phyloP scores from a whole-genome alignment of 2,797 vertebrate genomes.

The Pangasius sanitwongsei region DNA sequence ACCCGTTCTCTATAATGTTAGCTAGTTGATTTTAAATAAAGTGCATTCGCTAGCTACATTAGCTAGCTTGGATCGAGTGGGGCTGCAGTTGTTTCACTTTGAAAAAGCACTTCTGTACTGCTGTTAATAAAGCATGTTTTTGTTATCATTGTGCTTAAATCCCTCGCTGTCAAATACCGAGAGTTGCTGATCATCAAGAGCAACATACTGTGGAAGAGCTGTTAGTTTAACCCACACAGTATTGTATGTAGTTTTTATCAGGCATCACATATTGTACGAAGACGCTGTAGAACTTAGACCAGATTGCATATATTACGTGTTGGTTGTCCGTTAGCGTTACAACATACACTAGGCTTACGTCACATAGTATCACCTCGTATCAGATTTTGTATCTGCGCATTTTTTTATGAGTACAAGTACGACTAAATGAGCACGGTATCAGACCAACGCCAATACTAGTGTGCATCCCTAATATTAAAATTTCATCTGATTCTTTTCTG shows the following conservation, averaged over 20 bases:
- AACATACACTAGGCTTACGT: neutral
- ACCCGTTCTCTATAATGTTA: neutral
- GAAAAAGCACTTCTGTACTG: neutral
- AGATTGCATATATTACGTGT: neutral
- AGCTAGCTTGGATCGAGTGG: neutral
- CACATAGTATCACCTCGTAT: neutral
- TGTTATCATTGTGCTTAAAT: neutral
- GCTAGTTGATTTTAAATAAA: neutral
- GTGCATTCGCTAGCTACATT: neutral
- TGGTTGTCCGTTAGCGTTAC: too few relatives aligned
- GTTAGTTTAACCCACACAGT: neutral
- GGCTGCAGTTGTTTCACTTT: neutral
- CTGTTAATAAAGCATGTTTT: neutral
- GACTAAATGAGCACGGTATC: neutral
- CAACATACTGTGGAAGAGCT: neutral
- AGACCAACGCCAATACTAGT: neutral
- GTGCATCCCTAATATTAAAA: neutral
- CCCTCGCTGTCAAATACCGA: neutral
- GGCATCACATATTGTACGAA: neutral
- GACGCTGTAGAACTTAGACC: neutral
- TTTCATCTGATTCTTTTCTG: neutral
- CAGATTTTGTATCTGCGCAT: neutral
- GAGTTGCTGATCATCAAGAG: neutral
- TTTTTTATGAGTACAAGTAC: neutral
- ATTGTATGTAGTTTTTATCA: neutral